These are phyloP conservation scores for Sycophila sp. DNA, from an alignment of 1,140 invertebrate species.

Conservation along the genomic window DNA sequence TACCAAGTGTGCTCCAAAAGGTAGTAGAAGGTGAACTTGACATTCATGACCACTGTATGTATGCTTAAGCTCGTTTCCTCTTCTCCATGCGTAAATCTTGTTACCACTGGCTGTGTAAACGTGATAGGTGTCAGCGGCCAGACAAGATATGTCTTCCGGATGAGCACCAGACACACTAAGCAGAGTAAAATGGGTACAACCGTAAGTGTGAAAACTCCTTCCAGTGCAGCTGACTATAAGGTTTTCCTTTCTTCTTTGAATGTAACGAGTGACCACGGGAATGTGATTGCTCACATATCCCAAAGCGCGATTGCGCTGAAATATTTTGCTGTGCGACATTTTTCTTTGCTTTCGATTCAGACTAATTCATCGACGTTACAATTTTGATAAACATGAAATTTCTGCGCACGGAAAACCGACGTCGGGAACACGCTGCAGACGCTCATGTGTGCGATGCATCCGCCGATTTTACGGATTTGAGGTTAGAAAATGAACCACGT, in stretches of 20 bases:
- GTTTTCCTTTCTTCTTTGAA: conserved; percentile 86
- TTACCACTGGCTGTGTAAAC: conserved; percentile 86
- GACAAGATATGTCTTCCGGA: conserved; percentile 82
- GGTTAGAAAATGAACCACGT: conserved; percentile 27
- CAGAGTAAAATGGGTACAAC: conserved; percentile 82
- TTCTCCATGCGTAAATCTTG: conserved; percentile 85
- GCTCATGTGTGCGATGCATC: not conserved
- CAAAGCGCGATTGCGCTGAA: conserved; percentile 82
- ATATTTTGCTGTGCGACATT: conserved; percentile 78
- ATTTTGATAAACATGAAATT: not conserved
- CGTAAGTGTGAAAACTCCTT: conserved; percentile 91
- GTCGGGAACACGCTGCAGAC: not conserved
- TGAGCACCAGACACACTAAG: conserved; percentile 85
- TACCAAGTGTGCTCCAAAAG: conserved; percentile 87
- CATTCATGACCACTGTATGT: conserved; percentile 81
- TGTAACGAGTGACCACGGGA: conserved; percentile 85
- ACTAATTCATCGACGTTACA: not conserved
- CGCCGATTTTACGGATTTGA: not conserved
- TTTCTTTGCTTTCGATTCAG: conserved; percentile 8
- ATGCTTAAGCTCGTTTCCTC: conserved; percentile 87
- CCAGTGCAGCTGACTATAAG: conserved; percentile 90
- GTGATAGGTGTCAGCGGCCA: conserved; percentile 82
- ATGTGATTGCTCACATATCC: conserved; percentile 95
- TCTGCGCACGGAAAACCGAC: not conserved
- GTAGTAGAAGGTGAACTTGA: conserved; percentile 81